Evolutionary conservation across 2,888 invertebrate genomes (phyloP).

Genomic region (Monoplex corrugatus): DNA sequence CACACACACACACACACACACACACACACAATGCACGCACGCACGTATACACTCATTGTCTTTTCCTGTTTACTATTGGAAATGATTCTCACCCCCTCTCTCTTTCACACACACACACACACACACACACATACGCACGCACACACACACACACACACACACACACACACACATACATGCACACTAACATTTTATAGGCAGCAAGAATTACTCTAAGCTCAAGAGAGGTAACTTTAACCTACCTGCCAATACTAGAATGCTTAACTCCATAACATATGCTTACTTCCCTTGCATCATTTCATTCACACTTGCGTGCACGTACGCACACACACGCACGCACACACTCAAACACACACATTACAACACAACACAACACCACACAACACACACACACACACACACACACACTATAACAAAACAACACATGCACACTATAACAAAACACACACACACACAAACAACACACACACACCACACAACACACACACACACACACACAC

Average conservation of each 20-base stretch:
- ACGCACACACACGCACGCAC: not conserved
- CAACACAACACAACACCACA: too few relatives aligned
- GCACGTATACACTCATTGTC: too few relatives aligned
- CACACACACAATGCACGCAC: not conserved
- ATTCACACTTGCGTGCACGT: not conserved
- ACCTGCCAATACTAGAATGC: not conserved
- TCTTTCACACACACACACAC: not conserved
- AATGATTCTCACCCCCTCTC: not conserved
- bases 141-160: slow-evolving; percentile 22
- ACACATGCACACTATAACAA: too few relatives aligned
- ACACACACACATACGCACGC: not conserved
- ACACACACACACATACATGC: not conserved
- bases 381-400: slow-evolving; percentile 26
- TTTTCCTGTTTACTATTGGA: too few relatives aligned
- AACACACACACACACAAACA: too few relatives aligned
- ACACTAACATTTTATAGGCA: not conserved
- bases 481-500: too few relatives aligned
- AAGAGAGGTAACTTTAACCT: not conserved
- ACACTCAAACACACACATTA: not conserved
- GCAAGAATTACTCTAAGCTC: not conserved
- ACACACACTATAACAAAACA: not conserved
- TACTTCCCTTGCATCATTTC: not conserved
- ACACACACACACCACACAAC: too few relatives aligned
- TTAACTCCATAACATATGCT: not conserved
- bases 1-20: slow-evolving; percentile 22